Base-by-base conservation (phyloP, 2,888 invertebrate genomes). In the Synanthedon vespiformis region DNA sequence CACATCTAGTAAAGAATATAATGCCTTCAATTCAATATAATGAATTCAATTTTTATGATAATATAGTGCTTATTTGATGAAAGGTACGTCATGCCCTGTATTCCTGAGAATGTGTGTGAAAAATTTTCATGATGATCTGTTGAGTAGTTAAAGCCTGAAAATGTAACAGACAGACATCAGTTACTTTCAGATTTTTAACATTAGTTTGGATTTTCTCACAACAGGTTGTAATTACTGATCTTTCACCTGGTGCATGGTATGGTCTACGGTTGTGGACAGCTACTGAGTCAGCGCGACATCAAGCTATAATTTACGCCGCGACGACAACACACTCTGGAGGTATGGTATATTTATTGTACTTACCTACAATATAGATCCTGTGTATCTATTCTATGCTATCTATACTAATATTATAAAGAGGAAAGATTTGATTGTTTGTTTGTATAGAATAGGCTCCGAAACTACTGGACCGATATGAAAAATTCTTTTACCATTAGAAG, bases 241-340 rank as follows among this genome's bases (percentile, higher is more conserved):
- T 95, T 12, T 79, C 89, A 5, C 91, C 94, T 0, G 92, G 92
- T 1, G 92, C 92, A 0, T 93, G 94, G 92, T 94, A 93, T 68
- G 90, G 91, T 48, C 77, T 95, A 49, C 89, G 91, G 41, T 76
- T 95, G 10, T 90, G 90, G 60, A 94, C 94, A 0, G 90, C 93
- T 63, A 94, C 83, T 88, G 94, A 76, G 90, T 94, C 61, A 88
- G 92, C 57, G 72, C 89, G 68, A 83, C 92, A 87, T 11, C 90
- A 91, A 55, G 90, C 91, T 34, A 80, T 92, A 51, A 91, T 93
- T 66, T 90, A 91, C 66, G 93, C 94, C 55, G 92, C 93, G 0
- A 95, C 94, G 1, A 91, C 93, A 1, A 93, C 93, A 0, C 82
- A 91, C 61, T 89, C 91, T 53, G 94, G 94, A 67, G 92, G 93